phyloP scores from a whole-genome alignment of 2,888 invertebrate genomes.

The Caenorhabditis imperialis region DNA sequence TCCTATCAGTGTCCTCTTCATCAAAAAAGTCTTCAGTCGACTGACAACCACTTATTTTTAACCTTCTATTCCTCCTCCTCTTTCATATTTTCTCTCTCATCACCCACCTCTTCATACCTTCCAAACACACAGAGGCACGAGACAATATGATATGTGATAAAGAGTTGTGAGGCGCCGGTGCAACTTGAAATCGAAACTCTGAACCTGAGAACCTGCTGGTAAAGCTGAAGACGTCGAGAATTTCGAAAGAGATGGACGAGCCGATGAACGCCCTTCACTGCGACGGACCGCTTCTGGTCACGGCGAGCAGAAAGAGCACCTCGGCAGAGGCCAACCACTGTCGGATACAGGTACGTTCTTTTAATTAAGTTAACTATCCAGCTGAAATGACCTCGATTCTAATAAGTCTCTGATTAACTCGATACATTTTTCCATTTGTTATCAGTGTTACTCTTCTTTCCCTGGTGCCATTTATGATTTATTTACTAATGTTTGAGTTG shows the following conservation, averaged over 20 bases:
- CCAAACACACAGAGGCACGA: background rate
- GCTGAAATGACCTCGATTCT: too few relatives aligned
- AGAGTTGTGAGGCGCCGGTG: constrained; percentile 22
- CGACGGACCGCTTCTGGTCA: constrained; percentile 41
- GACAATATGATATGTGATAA: constrained; percentile 26
- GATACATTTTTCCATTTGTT: too few relatives aligned
- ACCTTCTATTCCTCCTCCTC: too few relatives aligned
- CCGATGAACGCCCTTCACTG: constrained; percentile 43
- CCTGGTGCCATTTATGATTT: too few relatives aligned
- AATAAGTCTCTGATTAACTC: too few relatives aligned
- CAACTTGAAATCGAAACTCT: background rate
- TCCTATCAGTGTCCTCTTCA: too few relatives aligned
- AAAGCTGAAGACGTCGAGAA: constrained; percentile 3
- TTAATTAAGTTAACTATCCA: too few relatives aligned
- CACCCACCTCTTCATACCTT: background rate
- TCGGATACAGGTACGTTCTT: background rate
- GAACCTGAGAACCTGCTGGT: background rate
- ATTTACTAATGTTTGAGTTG: too few relatives aligned
- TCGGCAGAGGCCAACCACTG: background rate
- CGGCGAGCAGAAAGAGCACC: constrained; percentile 32
- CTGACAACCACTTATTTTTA: too few relatives aligned
- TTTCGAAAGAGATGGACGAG: constrained; percentile 33
- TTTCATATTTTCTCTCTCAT: too few relatives aligned
- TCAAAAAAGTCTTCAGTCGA: too few relatives aligned
- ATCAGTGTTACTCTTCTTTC: too few relatives aligned